Evolutionary conservation across 2,888 invertebrate species (phyloP).

Genomic region (Lasioglossum marginatum): DNA sequence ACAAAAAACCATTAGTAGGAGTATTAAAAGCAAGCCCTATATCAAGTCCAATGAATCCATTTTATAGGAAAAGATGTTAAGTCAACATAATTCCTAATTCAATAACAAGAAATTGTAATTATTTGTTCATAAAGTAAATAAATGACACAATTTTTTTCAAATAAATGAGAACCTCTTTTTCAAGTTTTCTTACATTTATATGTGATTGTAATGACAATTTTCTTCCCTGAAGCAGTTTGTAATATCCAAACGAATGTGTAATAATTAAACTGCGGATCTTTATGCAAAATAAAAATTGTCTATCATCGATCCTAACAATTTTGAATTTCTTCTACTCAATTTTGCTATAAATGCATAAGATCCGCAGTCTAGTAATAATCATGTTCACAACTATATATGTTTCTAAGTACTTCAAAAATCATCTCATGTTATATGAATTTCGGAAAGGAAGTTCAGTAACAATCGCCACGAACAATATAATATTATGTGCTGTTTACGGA

Average conservation of each 20-base stretch:
- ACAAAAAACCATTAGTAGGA: conserved; percentile 89
- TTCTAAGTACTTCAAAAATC: too few relatives aligned
- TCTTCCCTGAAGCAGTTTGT: neutral
- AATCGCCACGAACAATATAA: too few relatives aligned
- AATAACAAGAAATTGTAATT: conserved; percentile 26
- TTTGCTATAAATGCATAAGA: too few relatives aligned
- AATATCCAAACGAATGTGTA: neutral
- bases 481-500: too few relatives aligned
- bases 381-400: too few relatives aligned
- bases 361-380: too few relatives aligned
- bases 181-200: neutral
- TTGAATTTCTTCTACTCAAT: too few relatives aligned
- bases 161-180: neutral
- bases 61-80: conserved; percentile 86
- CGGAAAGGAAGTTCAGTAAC: too few relatives aligned
- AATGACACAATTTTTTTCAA: conserved; percentile 21
- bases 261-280: too few relatives aligned
- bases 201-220: neutral
- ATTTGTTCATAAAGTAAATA: conserved; percentile 43
- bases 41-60: conserved; percentile 91
- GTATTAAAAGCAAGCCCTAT: conserved; percentile 89
- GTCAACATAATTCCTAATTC: neutral
- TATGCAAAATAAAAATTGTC: too few relatives aligned
- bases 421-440: too few relatives aligned
- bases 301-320: too few relatives aligned